Evolutionary conservation across 2,797 vertebrate species (phyloP), one percentile per base, ranked within the genome.

Genomic region (Acanthurus leucopareius): DNA sequence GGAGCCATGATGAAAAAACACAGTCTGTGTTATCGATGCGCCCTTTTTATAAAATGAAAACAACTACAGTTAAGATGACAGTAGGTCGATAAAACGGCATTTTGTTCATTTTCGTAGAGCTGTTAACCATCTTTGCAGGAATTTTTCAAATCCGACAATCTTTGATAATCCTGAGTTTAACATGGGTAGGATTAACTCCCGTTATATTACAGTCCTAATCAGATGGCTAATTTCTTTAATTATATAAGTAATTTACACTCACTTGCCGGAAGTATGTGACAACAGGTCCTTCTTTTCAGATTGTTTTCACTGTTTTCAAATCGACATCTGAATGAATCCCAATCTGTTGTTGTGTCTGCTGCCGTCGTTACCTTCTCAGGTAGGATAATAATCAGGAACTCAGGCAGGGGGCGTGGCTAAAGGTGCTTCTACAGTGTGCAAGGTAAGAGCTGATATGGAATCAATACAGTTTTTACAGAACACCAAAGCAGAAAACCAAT

Each of bases 371-470:
- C 51, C 10, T 25, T 38, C n/a, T 16, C 80, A 71, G 45, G n/a
- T 61, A 47, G 8, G 10, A 22, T 70, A 35, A 67, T 4, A 51
- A 64, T 11, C 14, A 52, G 80, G 80, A 87, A 85, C 77, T 81
- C 1, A 5, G 0, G 3, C 1, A 17, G 15, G 66, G 65, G 87
- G 84, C 72, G 87, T 32, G 65, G 77, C 62, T 48, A 25, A 35
- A 51, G 0, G 2, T 11, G 7, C 17, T 35, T 17, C 4, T 20
- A 7, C 71, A 19, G 60, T 1, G 51, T 56, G 19, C 32, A 56
- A 45, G 70, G 25, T 53, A 15, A 63, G 14, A 14, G 11, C 13
- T 11, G 14, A 44, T 44, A 44, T 14, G 42, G 42, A 35, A 35
- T 35, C 32, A 35, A 35, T 35, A 44, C 14, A 17, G 45, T 6